phyloP scores from a whole-genome alignment of 1,140 invertebrate genomes.

The Drosophila oshimai region DNA sequence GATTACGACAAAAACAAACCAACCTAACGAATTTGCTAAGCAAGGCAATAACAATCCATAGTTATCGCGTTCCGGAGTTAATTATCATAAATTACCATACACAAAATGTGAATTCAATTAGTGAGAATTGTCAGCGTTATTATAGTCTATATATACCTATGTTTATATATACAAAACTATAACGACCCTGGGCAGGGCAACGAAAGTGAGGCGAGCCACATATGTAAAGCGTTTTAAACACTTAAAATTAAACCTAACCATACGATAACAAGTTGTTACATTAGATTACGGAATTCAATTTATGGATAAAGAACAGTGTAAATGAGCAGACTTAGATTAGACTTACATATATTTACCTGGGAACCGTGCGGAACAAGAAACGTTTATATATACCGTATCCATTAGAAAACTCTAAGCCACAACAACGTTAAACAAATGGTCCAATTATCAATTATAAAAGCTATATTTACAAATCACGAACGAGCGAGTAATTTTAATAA shows the following conservation, averaged over 20 bases:
- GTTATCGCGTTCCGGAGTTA: constrained; percentile 57
- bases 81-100: constrained; percentile 31
- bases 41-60: constrained; percentile 72
- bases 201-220: constrained; percentile 51
- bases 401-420: constrained; percentile 65
- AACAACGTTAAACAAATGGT: constrained; percentile 74
- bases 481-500: constrained; percentile 31
- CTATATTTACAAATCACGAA: constrained; percentile 34
- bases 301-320: constrained; percentile 51
- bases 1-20: constrained; percentile 29
- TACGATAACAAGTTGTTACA: constrained; percentile 59
- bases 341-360: constrained; percentile 63
- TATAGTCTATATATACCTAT: constrained; percentile 32
- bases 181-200: constrained; percentile 56
- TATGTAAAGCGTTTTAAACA: constrained; percentile 73
- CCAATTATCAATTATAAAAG: constrained; percentile 79
- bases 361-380: constrained; percentile 68
- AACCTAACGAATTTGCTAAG: constrained; percentile 80
- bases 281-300: constrained; percentile 38
- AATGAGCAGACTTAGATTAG: constrained; percentile 53
- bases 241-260: constrained; percentile 19
- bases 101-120: constrained; percentile 67
- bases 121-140: constrained; percentile 56
- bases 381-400: constrained; percentile 42
- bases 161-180: constrained; percentile 39